Evolutionary conservation across 2,113 vertebrate genomes (phyloP).

Genomic region (Rattus norvegicus): GRCr8 NC_086036.1:78395001-78395500

Average conservation of each 20-base stretch:
- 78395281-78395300: neutral
- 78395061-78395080: too few species aligned
- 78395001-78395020: neutral
- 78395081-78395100: neutral
- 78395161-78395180: neutral
- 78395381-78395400: neutral
- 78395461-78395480: neutral
- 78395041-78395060: too few species aligned
- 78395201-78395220: neutral
- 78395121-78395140: neutral
- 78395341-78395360: neutral
- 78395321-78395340: neutral
- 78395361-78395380: neutral
- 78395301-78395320: neutral
- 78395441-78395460: neutral
- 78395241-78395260: neutral
- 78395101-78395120: neutral
- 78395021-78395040: fast-evolving
- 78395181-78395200: neutral
- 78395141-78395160: neutral
- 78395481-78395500: neutral
- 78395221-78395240: neutral
- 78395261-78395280: neutral
- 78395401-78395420: neutral
- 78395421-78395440: neutral